Evolutionary conservation across 2,888 invertebrate genomes (phyloP), one percentile per base, ranked within the genome.

Genomic region (Argyresthia goedartella): DNA sequence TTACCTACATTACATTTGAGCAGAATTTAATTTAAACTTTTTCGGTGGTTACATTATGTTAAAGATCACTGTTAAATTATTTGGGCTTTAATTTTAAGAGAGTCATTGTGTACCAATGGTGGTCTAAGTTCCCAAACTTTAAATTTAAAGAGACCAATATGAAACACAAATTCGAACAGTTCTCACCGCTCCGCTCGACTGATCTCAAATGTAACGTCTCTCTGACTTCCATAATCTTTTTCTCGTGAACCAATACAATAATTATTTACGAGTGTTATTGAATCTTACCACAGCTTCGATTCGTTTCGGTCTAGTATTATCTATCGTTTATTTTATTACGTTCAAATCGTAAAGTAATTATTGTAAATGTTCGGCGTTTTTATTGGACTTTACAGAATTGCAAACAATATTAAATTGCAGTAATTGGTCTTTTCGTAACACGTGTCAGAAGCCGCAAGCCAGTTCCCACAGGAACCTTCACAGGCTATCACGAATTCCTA

Each of bases 111-210:
- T 25, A 4, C 25, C 3, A 25, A 25, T 25, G 25, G 25, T 25
- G 25, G 25, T 25, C 25, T 25, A 25, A 25, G 25, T 4, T 25
- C 25, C 25, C 25, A 25, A 25, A 25, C 25, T 4, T 25, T 25
- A 6, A 25, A 25, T 25, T 6, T 13, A 13, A 41, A 41, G 11
- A 13, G 47, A 34, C 47, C 47, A 13, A 35, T 34, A 47, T 47
- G n/a, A 47, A 76, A 66, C 73, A 71, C 64, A 71, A 74, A 73
- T 72, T 72, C 65, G 56, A 77, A 76, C 75, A 66, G 77, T 86
- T 86, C 86, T 81, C 85, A 86, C 75, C 77, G 86, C 74, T 71
- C 66, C 78, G 85, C 76, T 79, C 68, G 74, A 78, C 66, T 69
- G 81, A 69, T 63, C 64, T 59, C 70, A 71, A 78, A 80, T 76